These are phyloP conservation scores for Ceryle rudis DNA, from an alignment of 2,797 vertebrate species.

Conservation along the genomic window DNA sequence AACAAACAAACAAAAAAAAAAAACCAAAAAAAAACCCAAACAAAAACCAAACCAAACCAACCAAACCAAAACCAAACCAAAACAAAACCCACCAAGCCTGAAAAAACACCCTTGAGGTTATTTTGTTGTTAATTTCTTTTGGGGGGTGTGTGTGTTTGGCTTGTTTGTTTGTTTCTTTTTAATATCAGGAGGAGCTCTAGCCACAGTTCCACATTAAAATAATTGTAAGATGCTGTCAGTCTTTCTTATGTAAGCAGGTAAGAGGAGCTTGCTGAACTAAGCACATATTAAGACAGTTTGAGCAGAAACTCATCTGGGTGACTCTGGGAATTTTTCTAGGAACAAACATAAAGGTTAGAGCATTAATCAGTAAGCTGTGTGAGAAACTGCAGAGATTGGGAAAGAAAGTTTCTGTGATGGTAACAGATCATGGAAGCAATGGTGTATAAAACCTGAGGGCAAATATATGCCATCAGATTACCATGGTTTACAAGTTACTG, in stretches of 20 bases:
- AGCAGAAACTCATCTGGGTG: not conserved
- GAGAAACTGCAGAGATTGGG: not conserved
- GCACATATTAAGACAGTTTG: not conserved
- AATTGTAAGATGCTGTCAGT: not conserved
- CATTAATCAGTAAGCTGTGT: not conserved
- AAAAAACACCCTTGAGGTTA: not conserved
- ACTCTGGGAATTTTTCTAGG: not conserved
- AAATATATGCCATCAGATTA: not conserved
- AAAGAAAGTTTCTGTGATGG: not conserved
- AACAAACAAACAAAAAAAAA: no score
- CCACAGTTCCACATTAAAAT: not conserved
- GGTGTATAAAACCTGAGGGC: not conserved
- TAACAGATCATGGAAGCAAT: not conserved
- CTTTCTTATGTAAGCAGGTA: not conserved
- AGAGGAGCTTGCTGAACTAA: not conserved
- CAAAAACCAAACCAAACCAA: not conserved
- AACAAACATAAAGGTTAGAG: not conserved
- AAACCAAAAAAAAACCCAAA: not conserved
- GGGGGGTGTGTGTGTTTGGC: not conserved
- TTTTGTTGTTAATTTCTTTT: not conserved
- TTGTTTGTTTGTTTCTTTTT: not conserved
- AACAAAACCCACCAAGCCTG: rapidly evolving
- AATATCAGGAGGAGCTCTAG: not conserved
- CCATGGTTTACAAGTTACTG: not conserved
- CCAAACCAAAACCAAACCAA: not conserved